Base-by-base conservation (phyloP, 2,797 vertebrate species). In the Fringilla coelebs region DNA sequence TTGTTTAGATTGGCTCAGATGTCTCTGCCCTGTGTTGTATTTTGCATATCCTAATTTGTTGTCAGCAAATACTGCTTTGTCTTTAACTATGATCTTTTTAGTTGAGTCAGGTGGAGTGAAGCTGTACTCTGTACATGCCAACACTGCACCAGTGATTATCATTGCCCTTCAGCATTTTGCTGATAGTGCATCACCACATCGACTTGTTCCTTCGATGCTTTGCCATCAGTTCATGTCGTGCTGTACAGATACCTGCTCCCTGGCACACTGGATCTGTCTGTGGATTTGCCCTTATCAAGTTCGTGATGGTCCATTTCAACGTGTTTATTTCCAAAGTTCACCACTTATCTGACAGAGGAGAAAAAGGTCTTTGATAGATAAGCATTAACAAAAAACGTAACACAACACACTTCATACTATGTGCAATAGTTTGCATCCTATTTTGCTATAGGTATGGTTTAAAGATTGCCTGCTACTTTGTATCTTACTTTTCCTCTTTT, bases 251-350 rank as follows among this genome's bases (percentile, higher is more conserved):
- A 80, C 14, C 48, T 82, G 17, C 41, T 45, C 25, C 32, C 61
- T 81, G 55, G 66, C 40, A 76, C 34, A 2, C 49, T 70, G 48
- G 34, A n/a, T 90, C 65, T 79, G 1, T 78, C 57, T 86, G 19
- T 24, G 13, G 74, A n/a, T 32, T 85, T 77, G 31, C 3, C 87
- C 17, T 82, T 81, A 85, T 18, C 60, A 54, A 57, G 74, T 83
- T 89, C 72, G 49, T 57, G 36, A 78, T 79, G 41, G 63, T 73
- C 20, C 49, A 87, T 90, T 72, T 55, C 77, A 61, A 12, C 72
- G 43, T 43, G 40, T 55, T 51, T 81, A 43, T 93, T 94, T 90
- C 46, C 93, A 92, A 93, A 95, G 88, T 79, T 95, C 84, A 89
- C 22, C 18, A 4, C 25, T 79, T 89, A 87, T 13, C 77, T 87